A percentile compares a stretch with the other conserved stretches of the same genome.
Evolutionary conservation across 2,113 vertebrate genomes (phyloP).

Genomic region (Myanophis thanlyinensis): DNA sequence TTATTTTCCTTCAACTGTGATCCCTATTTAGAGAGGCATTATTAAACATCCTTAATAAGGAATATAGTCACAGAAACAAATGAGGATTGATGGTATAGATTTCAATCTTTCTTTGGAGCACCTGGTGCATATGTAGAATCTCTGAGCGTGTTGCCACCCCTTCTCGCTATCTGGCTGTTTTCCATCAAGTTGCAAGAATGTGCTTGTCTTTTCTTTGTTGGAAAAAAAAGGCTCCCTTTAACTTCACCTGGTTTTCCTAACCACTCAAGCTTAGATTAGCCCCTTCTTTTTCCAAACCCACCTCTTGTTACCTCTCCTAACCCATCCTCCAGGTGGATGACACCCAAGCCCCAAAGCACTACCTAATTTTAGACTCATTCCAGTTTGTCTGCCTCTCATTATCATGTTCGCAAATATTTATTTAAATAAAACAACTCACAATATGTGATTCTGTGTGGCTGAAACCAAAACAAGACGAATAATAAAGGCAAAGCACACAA

Average conservation of each 20-base stretch:
- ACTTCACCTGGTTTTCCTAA: not conserved
- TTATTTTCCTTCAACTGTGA: rapidly evolving
- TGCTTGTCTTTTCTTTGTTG: conserved; percentile 1
- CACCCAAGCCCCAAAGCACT: not conserved
- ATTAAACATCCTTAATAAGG: not conserved
- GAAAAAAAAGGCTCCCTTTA: conserved; percentile 17
- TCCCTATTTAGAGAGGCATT: not conserved
- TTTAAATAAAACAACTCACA: not conserved
- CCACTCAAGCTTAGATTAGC: not conserved
- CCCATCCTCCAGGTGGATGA: not conserved
- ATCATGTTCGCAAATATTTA: not conserved
- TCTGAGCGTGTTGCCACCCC: not conserved
- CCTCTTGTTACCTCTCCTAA: not conserved
- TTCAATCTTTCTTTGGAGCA: rapidly evolving
- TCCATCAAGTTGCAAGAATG: rapidly evolving
- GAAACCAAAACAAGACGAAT: not conserved
- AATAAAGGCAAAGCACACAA: not conserved
- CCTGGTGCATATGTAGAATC: not conserved
- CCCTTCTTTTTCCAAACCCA: not conserved
- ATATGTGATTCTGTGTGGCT: not conserved
- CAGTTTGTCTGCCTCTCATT: not conserved
- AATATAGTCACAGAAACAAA: rapidly evolving
- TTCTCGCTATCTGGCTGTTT: not conserved
- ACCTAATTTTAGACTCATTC: not conserved
- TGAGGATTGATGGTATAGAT: not conserved